phyloP scores from a whole-genome alignment of 2,888 invertebrate species.

The Athripsodes cinereus region DNA sequence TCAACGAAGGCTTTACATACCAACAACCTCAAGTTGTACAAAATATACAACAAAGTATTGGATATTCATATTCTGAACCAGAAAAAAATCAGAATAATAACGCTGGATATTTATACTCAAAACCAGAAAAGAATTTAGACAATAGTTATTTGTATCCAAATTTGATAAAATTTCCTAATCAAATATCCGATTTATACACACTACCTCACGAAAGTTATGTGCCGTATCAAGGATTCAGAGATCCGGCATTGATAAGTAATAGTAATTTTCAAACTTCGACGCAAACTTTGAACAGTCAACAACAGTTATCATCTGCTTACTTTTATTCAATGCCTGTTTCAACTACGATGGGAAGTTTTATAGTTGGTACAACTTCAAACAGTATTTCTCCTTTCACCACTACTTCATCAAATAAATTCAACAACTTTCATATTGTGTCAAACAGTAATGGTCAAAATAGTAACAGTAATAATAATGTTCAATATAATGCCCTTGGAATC shows the following conservation, averaged over 20 bases:
- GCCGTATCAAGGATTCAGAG: neutral
- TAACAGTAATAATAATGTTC: neutral
- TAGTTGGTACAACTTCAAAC: neutral
- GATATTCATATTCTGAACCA: neutral
- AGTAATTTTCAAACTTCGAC: neutral
- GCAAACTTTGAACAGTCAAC: neutral
- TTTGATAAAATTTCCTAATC: neutral
- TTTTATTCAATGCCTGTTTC: neutral
- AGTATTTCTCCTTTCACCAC: neutral
- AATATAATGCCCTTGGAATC: neutral
- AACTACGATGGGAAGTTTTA: neutral
- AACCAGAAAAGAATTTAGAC: slow-evolving; percentile 1
- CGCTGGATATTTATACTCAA: neutral
- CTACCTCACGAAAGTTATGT: neutral
- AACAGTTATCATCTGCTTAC: neutral
- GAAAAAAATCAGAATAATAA: neutral
- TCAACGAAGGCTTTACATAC: neutral
- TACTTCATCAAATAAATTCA: neutral
- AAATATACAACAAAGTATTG: neutral
- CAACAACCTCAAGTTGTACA: neutral
- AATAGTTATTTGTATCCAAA: neutral
- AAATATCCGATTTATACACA: neutral
- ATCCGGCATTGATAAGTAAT: neutral
- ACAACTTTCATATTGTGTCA: neutral
- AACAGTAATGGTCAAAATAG: too few relatives aligned